Percentiles rank a stretch among this genome's conserved stretches.
Evolutionary conservation across 23 tunicate species (phyloP).

Genomic region (Clavelina lepadiformis): DNA sequence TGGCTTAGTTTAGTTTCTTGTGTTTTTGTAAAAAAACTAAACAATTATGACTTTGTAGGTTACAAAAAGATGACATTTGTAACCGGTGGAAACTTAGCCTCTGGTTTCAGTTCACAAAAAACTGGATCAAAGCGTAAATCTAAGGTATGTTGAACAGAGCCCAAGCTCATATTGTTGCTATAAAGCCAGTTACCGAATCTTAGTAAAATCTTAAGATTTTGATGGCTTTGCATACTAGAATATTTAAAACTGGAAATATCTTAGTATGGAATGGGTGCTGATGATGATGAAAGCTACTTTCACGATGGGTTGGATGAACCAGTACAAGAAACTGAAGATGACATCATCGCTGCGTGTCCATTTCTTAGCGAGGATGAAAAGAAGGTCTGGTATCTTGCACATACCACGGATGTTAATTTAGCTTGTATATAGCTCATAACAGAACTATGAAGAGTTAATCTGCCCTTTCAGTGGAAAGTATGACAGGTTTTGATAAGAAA

Average conservation of each 20-base stretch:
- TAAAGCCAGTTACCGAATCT: too few species aligned
- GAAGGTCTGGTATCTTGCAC: conserved; percentile 12
- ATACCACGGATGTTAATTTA: not conserved
- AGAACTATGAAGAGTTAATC: too few species aligned
- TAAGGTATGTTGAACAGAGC: conserved; percentile 2
- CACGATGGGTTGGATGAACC: conserved; percentile 48
- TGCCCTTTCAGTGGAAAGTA: too few species aligned
- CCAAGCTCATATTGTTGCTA: too few species aligned
- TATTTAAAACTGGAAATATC: too few species aligned
- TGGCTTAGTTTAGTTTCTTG: too few species aligned
- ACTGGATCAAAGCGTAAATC: not conserved
- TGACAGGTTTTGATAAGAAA: too few species aligned
- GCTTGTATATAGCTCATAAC: too few species aligned
- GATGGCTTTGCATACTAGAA: too few species aligned
- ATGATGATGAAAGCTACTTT: conserved; percentile 74
- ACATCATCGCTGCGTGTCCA: conserved; percentile 86
- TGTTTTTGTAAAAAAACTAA: too few species aligned
- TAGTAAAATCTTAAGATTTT: too few species aligned
- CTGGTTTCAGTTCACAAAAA: not conserved
- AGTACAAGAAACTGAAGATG: conserved; percentile 35
- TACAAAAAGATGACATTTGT: conserved; percentile 2
- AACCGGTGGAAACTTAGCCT: conserved; percentile 11
- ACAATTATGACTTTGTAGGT: conserved; percentile 1
- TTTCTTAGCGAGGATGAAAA: conserved; percentile 88
- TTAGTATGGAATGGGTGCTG: conserved; percentile 28